Base-by-base conservation (phyloP, 2,888 invertebrate genomes). In the Baccha elongata region DNA sequence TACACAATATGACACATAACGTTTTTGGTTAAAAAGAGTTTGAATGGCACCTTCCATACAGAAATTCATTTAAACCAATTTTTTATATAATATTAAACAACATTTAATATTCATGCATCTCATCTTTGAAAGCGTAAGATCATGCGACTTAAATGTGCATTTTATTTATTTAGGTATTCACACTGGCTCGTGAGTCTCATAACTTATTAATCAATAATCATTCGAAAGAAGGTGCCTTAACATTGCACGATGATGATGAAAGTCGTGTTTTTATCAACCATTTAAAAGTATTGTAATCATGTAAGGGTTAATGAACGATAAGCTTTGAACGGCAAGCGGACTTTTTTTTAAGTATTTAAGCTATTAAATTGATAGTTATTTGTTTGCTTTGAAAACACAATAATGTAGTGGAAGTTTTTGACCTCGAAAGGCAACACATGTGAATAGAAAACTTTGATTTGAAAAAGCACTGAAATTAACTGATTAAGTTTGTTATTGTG, bases 291-390 rank as follows among this genome's bases (percentile, higher is more conserved):
- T n/a, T 29, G 1, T 44, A 60, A 58, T 58, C 23, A 40, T 53
- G 15, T 19, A 40, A 32, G 8, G 42, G 60, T 42, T 29, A 42
- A 42, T 60, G 60, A 26, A 60, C 60, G 42, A 60, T 60, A 42
- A 60, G 42, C 29, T 42, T 60, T n/a, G n/a, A 8, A 13, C 5
- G 10, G 10, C 55, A n/a, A 21, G 23, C 23, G 5, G 23, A 32
- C 29, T 32, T 32, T 55, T 55, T n/a, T 37, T 21, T 7, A 53
- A n/a, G 37, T 21, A 15, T 17, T 15, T 19, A 52, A 32, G 29
- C 17, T n/a, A 21, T 26, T 48, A 48, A 32, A 52, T 11, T 42
- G 26, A 60, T 42, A 42, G 23, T n/a, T 3, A 35, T 8, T 35
- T 13, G n/a, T 40, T 40, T n/a, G 37, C 37, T 40, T 40, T 40